These are phyloP conservation scores for Leptinotarsa peninsularis DNA, from an alignment of 2,888 invertebrate species.

Conservation along the genomic window DNA sequence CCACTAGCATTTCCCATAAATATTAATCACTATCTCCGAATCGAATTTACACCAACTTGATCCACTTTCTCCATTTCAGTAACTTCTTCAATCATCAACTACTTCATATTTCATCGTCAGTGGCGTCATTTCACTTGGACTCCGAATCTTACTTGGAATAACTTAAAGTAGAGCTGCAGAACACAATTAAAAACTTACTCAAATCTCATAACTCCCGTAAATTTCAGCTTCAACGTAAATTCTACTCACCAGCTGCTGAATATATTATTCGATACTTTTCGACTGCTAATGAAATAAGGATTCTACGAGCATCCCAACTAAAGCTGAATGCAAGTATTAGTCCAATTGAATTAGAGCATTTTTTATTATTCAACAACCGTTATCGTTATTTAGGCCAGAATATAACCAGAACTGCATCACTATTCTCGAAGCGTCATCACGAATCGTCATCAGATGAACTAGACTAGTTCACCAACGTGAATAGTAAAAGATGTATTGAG, in stretches of 20 bases:
- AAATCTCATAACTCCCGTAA: neutral
- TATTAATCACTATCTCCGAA: neutral
- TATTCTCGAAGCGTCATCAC: no score
- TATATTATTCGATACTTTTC: slow-evolving; percentile 21
- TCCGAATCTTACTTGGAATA: neutral
- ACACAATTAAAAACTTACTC: slow-evolving; percentile 12
- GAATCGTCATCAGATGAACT: no score
- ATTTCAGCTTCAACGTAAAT: neutral
- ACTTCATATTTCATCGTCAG: neutral
- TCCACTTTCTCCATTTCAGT: neutral
- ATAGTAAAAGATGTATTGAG: no score
- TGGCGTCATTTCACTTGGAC: neutral
- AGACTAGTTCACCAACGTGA: no score
- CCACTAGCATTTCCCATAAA: no score
- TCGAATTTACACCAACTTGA: neutral
- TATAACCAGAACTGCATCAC: no score
- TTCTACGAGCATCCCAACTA: neutral
- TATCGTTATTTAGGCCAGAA: no score
- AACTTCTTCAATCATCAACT: neutral
- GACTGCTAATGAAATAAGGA: slow-evolving; percentile 1
- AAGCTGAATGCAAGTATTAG: neutral
- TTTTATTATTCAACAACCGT: neutral
- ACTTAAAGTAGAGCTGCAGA: neutral
- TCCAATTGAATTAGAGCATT: neutral
- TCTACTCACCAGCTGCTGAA: slow-evolving; percentile 15